Evolutionary conservation across 1,140 invertebrate species (phyloP).

Genomic region (Trissolcus basalis): DNA sequence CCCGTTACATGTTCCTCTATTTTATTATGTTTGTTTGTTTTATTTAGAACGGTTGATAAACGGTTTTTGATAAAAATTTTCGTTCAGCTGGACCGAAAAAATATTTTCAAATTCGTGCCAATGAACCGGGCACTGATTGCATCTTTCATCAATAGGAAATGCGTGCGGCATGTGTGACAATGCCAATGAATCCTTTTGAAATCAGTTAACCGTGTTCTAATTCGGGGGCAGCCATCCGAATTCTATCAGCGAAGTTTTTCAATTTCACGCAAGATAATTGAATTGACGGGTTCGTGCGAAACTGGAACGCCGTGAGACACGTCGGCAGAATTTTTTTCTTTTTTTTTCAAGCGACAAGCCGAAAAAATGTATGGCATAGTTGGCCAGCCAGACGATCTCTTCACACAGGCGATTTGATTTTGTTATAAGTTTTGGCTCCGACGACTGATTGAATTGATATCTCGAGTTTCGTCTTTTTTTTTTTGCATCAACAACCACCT

Average conservation of each 20-base stretch:
- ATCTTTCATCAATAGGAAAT: not conserved
- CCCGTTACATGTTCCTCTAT: too few species aligned
- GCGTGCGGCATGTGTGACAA: not conserved
- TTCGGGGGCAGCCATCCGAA: slow-evolving; percentile 21
- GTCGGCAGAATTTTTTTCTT: slow-evolving; percentile 2
- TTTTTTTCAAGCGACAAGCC: slow-evolving; percentile 6
- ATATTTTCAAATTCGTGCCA: not conserved
- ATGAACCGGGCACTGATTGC: not conserved
- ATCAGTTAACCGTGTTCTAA: slow-evolving; percentile 28
- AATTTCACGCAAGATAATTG: slow-evolving; percentile 35
- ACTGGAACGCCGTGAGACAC: slow-evolving; percentile 5
- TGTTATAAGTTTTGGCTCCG: not conserved
- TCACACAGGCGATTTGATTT: not conserved
- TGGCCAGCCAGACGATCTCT: too few species aligned
- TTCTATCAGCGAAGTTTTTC: slow-evolving; percentile 36
- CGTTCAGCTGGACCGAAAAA: too few species aligned
- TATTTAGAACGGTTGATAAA: too few species aligned
- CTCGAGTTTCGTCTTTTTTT: not conserved
- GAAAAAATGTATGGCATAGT: not conserved
- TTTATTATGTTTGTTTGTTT: too few species aligned
- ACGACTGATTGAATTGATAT: not conserved
- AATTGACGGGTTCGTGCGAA: slow-evolving; percentile 36
- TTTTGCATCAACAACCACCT: slow-evolving; percentile 15
- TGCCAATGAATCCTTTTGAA: slow-evolving; percentile 29
- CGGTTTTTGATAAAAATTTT: too few species aligned